Evolutionary conservation across 2,113 vertebrate genomes (phyloP).

Genomic region (Ptyas mucosa): DNA sequence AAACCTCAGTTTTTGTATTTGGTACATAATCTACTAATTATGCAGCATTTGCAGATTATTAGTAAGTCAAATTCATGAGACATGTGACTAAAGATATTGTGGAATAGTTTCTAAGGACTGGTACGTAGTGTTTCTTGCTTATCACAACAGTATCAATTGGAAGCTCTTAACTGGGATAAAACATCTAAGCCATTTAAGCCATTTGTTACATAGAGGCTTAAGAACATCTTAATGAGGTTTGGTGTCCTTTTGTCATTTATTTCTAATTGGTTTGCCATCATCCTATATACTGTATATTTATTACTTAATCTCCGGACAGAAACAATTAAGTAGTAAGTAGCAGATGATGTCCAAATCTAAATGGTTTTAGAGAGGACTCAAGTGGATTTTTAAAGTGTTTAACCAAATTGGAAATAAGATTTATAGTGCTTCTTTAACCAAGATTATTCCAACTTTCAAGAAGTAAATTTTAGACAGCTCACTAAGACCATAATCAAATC

Average conservation of each 20-base stretch:
- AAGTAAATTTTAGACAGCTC: conserved; percentile 33
- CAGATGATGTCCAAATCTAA: conserved; percentile 44
- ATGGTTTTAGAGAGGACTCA: conserved; percentile 51
- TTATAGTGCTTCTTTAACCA: conserved; percentile 48
- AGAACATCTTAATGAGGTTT: conserved; percentile 43
- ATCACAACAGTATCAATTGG: neutral
- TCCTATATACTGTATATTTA: conserved; percentile 48
- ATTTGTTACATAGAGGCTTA: conserved; percentile 44
- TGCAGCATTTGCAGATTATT: neutral
- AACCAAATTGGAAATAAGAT: conserved; percentile 62
- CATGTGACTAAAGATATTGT: neutral
- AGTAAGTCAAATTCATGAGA: neutral
- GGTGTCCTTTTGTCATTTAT: conserved; percentile 36
- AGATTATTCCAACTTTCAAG: conserved; percentile 37
- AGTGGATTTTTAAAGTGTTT: conserved; percentile 47
- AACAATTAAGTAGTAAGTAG: conserved; percentile 43
- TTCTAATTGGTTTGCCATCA: conserved; percentile 53
- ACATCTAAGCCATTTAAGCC: neutral
- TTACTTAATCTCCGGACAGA: conserved; percentile 52
- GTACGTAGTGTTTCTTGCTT: neutral
- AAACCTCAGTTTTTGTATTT: neutral
- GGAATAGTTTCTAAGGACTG: neutral
- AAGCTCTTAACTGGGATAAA: conserved; percentile 5
- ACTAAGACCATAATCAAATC: conserved; percentile 51
- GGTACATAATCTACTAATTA: neutral